Base-by-base conservation (phyloP, 2,888 invertebrate species). In the Meta bourneti region DNA sequence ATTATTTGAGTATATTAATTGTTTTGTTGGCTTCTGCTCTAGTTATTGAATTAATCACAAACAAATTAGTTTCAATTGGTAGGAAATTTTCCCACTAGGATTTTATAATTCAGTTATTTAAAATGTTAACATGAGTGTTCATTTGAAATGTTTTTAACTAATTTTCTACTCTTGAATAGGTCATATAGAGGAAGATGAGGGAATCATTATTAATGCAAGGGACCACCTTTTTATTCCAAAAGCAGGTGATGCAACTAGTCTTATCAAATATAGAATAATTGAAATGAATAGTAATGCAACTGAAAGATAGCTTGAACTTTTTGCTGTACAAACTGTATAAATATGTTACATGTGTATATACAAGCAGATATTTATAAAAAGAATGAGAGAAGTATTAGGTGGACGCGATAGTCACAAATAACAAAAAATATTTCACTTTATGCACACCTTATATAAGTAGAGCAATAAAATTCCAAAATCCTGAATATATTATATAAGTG, bases 221-320 rank as follows among this genome's bases (percentile, higher is more conserved):
- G 94, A 94, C 72, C 91, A 91, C 93, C 98, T 98, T 95, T 96
- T 98, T 85, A 98, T 99, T 95, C 98, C 98, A 7, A 97, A 98
- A 94, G 98, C 98, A 77, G 97, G 97, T 86, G 97, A 97, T 95
- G 98, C 98, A 49, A 98, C 98, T 0, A 97, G 97, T 95, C 96
- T 97, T 85, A 97, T 99, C 90, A 98, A 98, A 88, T 97, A 97
- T 95, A 98, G 98, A 95, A 98, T 99, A 94, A 95, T 97, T 94
- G 96, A 96, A 94, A 96, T 93, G 16, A 91, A 93, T 52, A 94
- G 94, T 61, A 75, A 78, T 48, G 51, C 19, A 20, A 48, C 88
- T 7, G 83, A 81, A 48, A 91, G 82, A 69, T 91, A 92, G 85
- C 61, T 78, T 20, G 11, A 20, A 51, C n/a, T 71, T n/a, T 51